These are phyloP conservation scores for Aegotheles bennettii DNA, from an alignment of 2,113 vertebrate genomes.

Conservation along the genomic window DNA sequence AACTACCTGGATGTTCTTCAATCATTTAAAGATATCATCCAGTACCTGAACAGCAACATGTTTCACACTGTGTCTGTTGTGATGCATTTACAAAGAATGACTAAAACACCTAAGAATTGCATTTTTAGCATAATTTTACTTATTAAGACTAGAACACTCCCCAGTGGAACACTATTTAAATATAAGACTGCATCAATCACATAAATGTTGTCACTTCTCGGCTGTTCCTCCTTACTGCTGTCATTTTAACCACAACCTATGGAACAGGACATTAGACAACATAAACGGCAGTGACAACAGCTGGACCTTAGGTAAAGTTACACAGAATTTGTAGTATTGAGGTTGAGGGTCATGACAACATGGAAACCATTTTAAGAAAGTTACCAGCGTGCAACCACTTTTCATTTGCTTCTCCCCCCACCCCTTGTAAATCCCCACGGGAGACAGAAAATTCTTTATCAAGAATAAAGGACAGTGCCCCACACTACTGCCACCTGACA, in stretches of 20 bases:
- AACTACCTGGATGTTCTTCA: background rate
- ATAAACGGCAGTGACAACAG: background rate
- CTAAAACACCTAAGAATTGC: background rate
- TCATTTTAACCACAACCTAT: background rate
- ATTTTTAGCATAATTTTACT: background rate
- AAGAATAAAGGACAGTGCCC: background rate
- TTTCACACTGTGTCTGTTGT: background rate
- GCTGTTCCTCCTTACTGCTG: background rate
- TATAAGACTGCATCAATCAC: background rate
- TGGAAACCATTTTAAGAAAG: background rate
- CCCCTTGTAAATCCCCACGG: background rate
- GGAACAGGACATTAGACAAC: background rate
- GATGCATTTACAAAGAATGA: background rate
- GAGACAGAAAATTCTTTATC: background rate
- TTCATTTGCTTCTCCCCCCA: background rate
- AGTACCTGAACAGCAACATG: background rate
- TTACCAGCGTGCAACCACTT: background rate
- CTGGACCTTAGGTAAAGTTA: background rate
- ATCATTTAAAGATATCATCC: background rate
- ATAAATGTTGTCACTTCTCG: background rate
- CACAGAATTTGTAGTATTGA: background rate
- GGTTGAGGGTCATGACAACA: background rate
- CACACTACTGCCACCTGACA: background rate
- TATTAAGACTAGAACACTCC: background rate
- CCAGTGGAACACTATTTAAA: background rate